Conservation (phyloP, 2,888 invertebrate genomes). For the Ornithoptera priamus region DNA sequence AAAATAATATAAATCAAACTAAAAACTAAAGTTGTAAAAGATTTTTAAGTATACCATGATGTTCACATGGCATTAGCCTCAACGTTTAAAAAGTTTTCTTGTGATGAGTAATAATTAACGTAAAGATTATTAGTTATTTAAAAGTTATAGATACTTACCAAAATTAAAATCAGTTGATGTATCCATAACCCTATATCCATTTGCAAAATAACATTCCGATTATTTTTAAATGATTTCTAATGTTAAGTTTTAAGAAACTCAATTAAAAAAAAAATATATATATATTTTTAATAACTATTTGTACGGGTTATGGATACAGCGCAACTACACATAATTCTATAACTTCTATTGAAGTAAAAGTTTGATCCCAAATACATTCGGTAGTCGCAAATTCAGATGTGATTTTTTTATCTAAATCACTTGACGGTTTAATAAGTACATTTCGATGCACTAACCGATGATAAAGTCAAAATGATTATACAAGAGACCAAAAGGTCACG, state of each 20-base stretch:
- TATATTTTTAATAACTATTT: not conserved
- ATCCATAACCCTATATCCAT: constrained; percentile 19
- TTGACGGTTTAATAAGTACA: constrained; percentile 6
- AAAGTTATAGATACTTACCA: constrained; percentile 19
- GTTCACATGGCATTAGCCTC: not conserved
- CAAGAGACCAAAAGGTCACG: constrained; percentile 20
- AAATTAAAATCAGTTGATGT: constrained; percentile 2
- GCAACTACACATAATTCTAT: constrained; percentile 25
- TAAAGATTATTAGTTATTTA: constrained; percentile 5
- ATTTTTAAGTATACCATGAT: not conserved
- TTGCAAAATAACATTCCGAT: constrained; percentile 15
- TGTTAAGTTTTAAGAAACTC: not conserved
- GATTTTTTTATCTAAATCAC: constrained; percentile 10
- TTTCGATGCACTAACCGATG: constrained; percentile 11
- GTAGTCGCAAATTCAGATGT: constrained; percentile 37
- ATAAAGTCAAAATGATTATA: constrained; percentile 19
- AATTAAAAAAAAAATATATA: not conserved
- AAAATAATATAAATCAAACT: not conserved
- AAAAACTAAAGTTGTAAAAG: constrained; percentile 1
- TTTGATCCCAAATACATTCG: constrained; percentile 72
- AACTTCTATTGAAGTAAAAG: constrained; percentile 46
- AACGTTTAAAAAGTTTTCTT: not conserved
- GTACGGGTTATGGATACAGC: constrained; percentile 29
- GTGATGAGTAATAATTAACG: not conserved
- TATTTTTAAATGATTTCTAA: constrained; percentile 4